These are phyloP conservation scores for Plodia interpunctella DNA, from an alignment of 1,140 invertebrate genomes.

Conservation along the genomic window DNA sequence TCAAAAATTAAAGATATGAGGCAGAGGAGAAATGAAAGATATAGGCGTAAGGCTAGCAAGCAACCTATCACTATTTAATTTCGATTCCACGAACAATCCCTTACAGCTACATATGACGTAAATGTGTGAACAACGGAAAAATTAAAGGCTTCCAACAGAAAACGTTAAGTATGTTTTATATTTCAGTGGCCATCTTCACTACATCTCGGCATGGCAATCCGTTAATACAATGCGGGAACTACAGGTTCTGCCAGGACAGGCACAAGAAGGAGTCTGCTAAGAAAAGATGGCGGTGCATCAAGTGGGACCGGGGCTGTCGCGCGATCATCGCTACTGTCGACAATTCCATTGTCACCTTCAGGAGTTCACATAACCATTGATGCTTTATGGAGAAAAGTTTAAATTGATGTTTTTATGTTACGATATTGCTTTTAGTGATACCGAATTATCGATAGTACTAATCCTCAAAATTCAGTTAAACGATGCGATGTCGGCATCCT, in stretches of 20 bases:
- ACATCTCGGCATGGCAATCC: slow-evolving; percentile 6
- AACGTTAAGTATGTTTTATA: background rate
- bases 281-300: slow-evolving; percentile 33
- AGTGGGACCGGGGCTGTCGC: slow-evolving; percentile 24
- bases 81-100: too few relatives aligned
- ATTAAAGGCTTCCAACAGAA: too few relatives aligned
- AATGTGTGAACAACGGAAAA: background rate
- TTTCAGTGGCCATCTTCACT: background rate
- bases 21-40: too few relatives aligned
- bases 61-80: too few relatives aligned
- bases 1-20: too few relatives aligned
- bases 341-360: slow-evolving; percentile 9
- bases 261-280: slow-evolving; percentile 6
- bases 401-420: background rate
- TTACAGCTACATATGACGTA: background rate
- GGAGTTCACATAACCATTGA: slow-evolving; percentile 6
- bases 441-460: too few relatives aligned
- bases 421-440: too few relatives aligned
- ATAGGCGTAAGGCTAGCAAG: too few relatives aligned
- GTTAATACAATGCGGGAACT: slow-evolving; percentile 11
- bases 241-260: slow-evolving; percentile 11
- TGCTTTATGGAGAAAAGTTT: too few relatives aligned
- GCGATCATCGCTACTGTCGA: slow-evolving; percentile 23
- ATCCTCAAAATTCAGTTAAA: too few relatives aligned
- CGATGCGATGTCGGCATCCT: too few relatives aligned